A percentile compares a stretch with the other conserved stretches of the same genome.
phyloP scores from a whole-genome alignment of 1,140 invertebrate genomes.

The Protaetia brevitarsis region DNA sequence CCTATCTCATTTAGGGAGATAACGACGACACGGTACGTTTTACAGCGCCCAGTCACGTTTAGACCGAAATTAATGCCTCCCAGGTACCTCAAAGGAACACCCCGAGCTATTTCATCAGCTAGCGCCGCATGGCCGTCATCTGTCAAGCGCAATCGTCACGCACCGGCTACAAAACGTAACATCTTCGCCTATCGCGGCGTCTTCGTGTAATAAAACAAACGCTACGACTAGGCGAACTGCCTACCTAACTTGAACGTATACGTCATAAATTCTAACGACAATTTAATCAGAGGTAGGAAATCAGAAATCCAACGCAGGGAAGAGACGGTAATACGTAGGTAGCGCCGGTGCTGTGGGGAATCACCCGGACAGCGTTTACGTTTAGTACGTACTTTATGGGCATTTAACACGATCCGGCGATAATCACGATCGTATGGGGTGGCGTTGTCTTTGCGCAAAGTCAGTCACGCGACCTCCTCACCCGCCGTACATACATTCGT shows the following conservation, averaged over 20 bases:
- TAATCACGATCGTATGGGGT: slow-evolving; percentile 6
- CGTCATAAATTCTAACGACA: slow-evolving; percentile 10
- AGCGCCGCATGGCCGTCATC: not conserved
- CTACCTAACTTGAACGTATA: not conserved
- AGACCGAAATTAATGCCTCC: not conserved
- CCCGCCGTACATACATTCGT: not conserved
- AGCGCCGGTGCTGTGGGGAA: no score
- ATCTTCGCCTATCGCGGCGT: not conserved
- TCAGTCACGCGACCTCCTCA: not conserved
- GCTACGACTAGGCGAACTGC: no score
- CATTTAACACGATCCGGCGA: not conserved
- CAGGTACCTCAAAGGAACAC: not conserved
- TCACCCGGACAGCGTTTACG: not conserved
- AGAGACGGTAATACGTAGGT: no score
- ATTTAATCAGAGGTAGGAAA: slow-evolving; percentile 18
- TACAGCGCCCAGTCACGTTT: slow-evolving; percentile 1
- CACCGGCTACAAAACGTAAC: not conserved
- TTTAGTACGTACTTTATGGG: slow-evolving; percentile 6
- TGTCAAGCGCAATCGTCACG: slow-evolving; percentile 15
- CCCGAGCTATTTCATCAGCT: not conserved
- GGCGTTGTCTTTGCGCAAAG: not conserved
- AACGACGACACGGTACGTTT: not conserved
- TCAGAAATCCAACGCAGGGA: not conserved
- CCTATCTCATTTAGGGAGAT: not conserved
- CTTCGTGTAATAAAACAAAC: no score